Percentiles rank a stretch among this genome's conserved stretches.
Conservation (phyloP, 1,140 invertebrate species). For the Drosophila bocqueti region DNA sequence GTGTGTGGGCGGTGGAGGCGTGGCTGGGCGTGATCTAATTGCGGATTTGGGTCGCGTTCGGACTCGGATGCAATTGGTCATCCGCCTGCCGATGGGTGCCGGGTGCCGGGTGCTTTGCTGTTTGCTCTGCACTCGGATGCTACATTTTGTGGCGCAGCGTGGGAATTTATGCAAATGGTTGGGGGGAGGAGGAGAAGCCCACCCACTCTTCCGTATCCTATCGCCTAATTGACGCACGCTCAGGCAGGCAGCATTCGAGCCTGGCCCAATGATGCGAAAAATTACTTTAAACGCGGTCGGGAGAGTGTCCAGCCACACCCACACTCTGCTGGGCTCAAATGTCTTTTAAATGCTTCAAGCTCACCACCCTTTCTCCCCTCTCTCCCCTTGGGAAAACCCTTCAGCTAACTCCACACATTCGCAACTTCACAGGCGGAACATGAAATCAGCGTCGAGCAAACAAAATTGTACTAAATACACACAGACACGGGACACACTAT, state of each 20-base stretch:
- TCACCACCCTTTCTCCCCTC: not conserved
- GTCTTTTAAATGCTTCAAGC: slow-evolving; percentile 36
- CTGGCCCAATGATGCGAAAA: slow-evolving; percentile 72
- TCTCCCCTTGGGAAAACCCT: slow-evolving; percentile 24
- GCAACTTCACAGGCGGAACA: slow-evolving; percentile 4
- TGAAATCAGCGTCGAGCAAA: slow-evolving; percentile 50
- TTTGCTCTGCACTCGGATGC: slow-evolving; percentile 32
- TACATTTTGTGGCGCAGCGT: slow-evolving; percentile 18
- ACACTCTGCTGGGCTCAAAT: slow-evolving; percentile 6
- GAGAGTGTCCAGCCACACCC: not conserved
- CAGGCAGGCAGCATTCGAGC: slow-evolving; percentile 45
- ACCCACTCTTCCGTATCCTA: not conserved
- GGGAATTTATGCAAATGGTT: slow-evolving; percentile 35
- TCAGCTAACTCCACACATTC: slow-evolving; percentile 4
- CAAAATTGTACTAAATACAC: slow-evolving; percentile 40
- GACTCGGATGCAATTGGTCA: slow-evolving; percentile 39
- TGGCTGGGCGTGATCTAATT: slow-evolving; percentile 39
- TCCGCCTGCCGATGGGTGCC: not conserved
- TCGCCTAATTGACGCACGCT: slow-evolving; percentile 67
- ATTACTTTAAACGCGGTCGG: slow-evolving; percentile 65
- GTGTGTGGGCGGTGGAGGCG: not conserved
- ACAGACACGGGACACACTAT: slow-evolving; percentile 12
- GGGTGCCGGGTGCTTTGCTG: not conserved
- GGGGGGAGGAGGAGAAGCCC: no score
- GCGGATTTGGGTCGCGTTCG: slow-evolving; percentile 37